These are phyloP conservation scores for Acronicta alni DNA, from an alignment of 2,888 invertebrate genomes.

Conservation along the genomic window DNA sequence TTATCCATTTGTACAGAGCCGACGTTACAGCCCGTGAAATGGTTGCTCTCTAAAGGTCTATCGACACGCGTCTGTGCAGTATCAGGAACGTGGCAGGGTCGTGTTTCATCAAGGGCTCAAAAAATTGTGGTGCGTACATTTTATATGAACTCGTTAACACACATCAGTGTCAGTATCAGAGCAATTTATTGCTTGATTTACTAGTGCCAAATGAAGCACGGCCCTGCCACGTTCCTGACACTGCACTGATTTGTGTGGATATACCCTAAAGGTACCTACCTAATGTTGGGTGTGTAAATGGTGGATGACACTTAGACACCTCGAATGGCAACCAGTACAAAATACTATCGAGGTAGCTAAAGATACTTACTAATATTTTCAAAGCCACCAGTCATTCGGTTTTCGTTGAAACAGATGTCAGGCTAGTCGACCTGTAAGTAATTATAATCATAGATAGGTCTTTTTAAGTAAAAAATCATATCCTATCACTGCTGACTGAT, in stretches of 20 bases:
- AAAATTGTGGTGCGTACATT: slow-evolving; percentile 1
- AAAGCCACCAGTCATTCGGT: no score
- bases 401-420: no score
- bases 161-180: slow-evolving; percentile 1
- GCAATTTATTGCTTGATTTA: neutral
- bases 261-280: neutral
- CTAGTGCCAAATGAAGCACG: neutral
- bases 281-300: neutral
- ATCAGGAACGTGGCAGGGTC: neutral
- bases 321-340: no score
- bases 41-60: slow-evolving; percentile 2
- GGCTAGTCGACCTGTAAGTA: no score
- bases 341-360: neutral
- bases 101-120: neutral
- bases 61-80: neutral
- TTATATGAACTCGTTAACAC: neutral
- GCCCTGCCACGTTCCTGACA: slow-evolving; percentile 2
- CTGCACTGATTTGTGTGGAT: neutral
- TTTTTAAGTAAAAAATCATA: no score
- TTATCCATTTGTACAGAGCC: neutral
- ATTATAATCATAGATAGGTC: no score
- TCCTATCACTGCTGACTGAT: no score
- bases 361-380: neutral
- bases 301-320: neutral
- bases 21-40: neutral